These are phyloP conservation scores for Drosophila dives DNA, from an alignment of 2,888 invertebrate genomes.

Conservation along the genomic window DNA sequence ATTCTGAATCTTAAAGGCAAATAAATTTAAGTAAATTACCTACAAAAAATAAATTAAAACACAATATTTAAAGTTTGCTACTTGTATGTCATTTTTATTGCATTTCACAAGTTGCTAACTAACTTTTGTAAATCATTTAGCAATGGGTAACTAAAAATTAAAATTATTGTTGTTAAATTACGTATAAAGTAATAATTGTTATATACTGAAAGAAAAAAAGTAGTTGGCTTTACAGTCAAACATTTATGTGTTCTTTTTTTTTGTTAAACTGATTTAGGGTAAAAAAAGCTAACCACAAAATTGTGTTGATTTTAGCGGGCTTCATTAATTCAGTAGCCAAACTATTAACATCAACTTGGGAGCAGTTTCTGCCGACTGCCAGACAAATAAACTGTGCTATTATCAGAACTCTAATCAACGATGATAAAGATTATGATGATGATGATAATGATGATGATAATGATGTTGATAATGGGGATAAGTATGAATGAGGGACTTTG, in stretches of 20 bases:
- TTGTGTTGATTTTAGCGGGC: neutral
- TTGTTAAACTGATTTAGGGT: neutral
- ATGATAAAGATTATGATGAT: conserved; percentile 44
- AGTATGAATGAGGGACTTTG: conserved; percentile 22
- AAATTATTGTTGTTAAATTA: neutral
- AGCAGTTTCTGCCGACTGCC: conserved; percentile 29
- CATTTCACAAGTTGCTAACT: neutral
- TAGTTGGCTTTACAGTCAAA: neutral
- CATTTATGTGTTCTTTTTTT: neutral
- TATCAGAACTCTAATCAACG: conserved; percentile 61
- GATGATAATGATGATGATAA: conserved; percentile 34
- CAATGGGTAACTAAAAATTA: neutral
- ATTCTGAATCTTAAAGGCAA: neutral
- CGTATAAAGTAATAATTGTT: neutral
- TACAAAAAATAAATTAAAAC: neutral
- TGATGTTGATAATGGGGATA: conserved; percentile 30
- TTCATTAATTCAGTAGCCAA: conserved; percentile 65
- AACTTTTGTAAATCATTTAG: neutral
- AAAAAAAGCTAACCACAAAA: neutral
- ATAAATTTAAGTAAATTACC: neutral
- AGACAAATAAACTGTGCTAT: conserved; percentile 45
- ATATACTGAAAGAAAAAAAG: neutral
- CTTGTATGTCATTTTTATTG: neutral
- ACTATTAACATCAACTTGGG: conserved; percentile 48
- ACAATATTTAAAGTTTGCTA: neutral